These are phyloP conservation scores for Bos indicus DNA, from an alignment of 2,113 vertebrate species.

Conservation along the genomic window DNA sequence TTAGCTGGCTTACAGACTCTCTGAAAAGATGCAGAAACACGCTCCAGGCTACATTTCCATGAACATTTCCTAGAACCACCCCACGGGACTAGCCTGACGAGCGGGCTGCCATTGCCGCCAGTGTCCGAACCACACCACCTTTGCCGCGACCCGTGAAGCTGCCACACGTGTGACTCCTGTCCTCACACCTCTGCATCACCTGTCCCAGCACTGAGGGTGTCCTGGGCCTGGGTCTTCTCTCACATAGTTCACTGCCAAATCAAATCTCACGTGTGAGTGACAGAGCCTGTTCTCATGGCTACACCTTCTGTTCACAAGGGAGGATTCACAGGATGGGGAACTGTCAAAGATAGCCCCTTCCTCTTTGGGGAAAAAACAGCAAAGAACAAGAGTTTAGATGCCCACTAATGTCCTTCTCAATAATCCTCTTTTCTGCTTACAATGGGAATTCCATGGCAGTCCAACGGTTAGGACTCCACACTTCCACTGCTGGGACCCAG, in stretches of 20 bases:
- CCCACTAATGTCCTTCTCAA: not conserved
- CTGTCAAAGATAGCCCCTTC: not conserved
- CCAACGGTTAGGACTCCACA: not conserved
- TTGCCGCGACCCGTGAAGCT: not conserved
- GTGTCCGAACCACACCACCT: not conserved
- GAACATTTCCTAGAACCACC: constrained; percentile 22
- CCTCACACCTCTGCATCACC: not conserved
- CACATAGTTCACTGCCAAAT: not conserved
- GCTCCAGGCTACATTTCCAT: not conserved
- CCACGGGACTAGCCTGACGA: not conserved
- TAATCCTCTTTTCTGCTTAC: not conserved
- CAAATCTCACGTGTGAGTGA: not conserved
- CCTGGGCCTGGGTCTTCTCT: not conserved
- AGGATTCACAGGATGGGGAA: not conserved
- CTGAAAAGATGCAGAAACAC: not conserved
- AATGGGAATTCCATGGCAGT: not conserved
- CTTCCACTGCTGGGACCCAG: not conserved
- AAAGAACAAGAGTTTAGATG: not conserved
- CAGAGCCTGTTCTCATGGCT: not conserved
- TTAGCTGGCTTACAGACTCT: not conserved
- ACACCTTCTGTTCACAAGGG: not conserved
- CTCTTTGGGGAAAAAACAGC: not conserved
- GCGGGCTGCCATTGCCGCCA: not conserved
- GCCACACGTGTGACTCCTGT: not conserved
- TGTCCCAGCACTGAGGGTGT: not conserved